Percentiles rank a stretch among this genome's conserved stretches.
Evolutionary conservation across 2,797 vertebrate species (phyloP).

Genomic region (Hoplostethus mediterraneus): DNA sequence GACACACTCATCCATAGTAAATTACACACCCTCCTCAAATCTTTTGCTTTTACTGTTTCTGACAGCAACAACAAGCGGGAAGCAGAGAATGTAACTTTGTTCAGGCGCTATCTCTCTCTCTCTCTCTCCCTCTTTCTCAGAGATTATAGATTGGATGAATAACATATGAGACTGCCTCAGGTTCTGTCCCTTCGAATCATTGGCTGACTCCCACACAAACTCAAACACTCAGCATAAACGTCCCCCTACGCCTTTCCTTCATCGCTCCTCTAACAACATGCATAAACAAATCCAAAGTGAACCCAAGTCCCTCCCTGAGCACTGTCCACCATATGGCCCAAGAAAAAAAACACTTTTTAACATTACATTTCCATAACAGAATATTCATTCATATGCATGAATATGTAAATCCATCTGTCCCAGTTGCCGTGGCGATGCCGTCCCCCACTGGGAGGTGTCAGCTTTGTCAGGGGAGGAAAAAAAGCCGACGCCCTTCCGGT

Average conservation of each 20-base stretch:
- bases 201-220: constrained; percentile 43
- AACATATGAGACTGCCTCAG: constrained; percentile 10
- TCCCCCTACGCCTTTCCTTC: constrained; percentile 29
- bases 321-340: constrained; percentile 79
- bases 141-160: background rate
- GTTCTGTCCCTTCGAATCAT: constrained; percentile 12
- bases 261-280: constrained; percentile 63
- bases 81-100: background rate
- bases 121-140: background rate
- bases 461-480: constrained; percentile 71
- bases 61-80: constrained; percentile 1
- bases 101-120: background rate
- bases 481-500: constrained; percentile 74
- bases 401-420: constrained; percentile 83
- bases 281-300: constrained; percentile 76
- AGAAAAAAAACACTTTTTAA: constrained; percentile 62
- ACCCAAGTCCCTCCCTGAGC: constrained; percentile 62
- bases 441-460: constrained; percentile 77
- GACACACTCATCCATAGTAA: background rate
- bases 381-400: constrained; percentile 78
- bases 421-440: constrained; percentile 65
- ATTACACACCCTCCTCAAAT: background rate
- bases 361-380: constrained; percentile 70
- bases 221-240: constrained; percentile 35
- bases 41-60: constrained; percentile 13